These are phyloP conservation scores for Spilosoma lubricipeda DNA, from an alignment of 2,888 invertebrate species.

Conservation along the genomic window DNA sequence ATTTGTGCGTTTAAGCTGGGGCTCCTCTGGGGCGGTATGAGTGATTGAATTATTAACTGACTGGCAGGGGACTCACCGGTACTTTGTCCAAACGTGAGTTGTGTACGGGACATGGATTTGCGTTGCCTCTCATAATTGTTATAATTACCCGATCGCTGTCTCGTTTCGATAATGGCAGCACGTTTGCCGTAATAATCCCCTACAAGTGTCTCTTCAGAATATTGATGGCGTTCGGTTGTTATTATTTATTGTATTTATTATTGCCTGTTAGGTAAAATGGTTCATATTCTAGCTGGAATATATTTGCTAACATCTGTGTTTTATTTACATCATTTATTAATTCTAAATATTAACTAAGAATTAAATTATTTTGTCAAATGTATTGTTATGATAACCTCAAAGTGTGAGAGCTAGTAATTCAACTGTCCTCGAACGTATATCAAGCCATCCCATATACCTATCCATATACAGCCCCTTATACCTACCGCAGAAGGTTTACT, in stretches of 20 bases:
- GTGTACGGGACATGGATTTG: conserved; percentile 63
- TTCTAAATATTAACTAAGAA: background rate
- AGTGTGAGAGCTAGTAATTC: conserved; percentile 24
- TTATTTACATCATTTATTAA: conserved; percentile 11
- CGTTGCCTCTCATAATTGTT: conserved; percentile 68
- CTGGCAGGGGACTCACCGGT: conserved; percentile 67
- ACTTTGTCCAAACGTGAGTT: conserved; percentile 70
- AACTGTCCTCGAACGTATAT: conserved; percentile 26
- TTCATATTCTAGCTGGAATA: conserved; percentile 19
- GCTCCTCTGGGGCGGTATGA: conserved; percentile 61
- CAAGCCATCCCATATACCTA: conserved; percentile 6
- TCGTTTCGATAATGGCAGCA: conserved; percentile 64
- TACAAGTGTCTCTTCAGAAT: conserved; percentile 54
- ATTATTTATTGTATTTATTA: conserved; percentile 50
- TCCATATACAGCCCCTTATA: too few species aligned
- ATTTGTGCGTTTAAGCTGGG: conserved; percentile 74
- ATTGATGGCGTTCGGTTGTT: conserved; percentile 51
- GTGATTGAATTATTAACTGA: conserved; percentile 83
- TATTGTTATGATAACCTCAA: conserved; percentile 21
- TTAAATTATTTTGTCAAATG: conserved; percentile 21
- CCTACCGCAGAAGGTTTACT: conserved; percentile 20
- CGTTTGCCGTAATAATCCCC: conserved; percentile 59
- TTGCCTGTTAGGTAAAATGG: conserved; percentile 25
- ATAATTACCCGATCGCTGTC: conserved; percentile 66
- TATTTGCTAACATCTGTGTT: conserved; percentile 10